phyloP scores from a whole-genome alignment of 2,888 invertebrate genomes.

The Dorcus hopei region DNA sequence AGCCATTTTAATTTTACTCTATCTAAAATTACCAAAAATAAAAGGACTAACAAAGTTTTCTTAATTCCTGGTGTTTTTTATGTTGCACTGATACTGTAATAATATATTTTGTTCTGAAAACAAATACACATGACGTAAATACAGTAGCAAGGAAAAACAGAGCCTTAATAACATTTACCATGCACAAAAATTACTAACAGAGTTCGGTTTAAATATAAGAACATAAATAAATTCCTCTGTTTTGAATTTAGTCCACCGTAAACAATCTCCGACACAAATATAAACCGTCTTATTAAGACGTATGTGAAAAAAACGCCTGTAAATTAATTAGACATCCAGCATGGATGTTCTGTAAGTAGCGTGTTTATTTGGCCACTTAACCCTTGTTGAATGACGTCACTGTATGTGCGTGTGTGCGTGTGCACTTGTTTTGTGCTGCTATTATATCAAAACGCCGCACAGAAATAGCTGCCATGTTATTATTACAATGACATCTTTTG shows the following conservation, averaged over 20 bases:
- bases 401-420: neutral
- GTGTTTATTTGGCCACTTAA: constrained; percentile 20
- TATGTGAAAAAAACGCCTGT: neutral
- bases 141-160: neutral
- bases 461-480: neutral
- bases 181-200: constrained; percentile 2
- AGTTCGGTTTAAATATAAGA: neutral
- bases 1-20: too few species aligned
- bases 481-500: neutral
- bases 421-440: constrained; percentile 1
- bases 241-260: neutral
- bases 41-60: too few species aligned
- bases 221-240: neutral
- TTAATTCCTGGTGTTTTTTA: too few species aligned
- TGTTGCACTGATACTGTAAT: too few species aligned
- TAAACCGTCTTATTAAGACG: neutral
- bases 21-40: too few species aligned
- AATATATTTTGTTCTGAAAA: too few species aligned
- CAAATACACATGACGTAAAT: too few species aligned
- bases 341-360: constrained; percentile 1
- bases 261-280: neutral
- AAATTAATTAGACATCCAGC: constrained; percentile 2
- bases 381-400: constrained; percentile 22
- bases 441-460: neutral
- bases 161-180: neutral